phyloP scores from a whole-genome alignment of 2,113 vertebrate species.

The Orycteropus afer region DNA sequence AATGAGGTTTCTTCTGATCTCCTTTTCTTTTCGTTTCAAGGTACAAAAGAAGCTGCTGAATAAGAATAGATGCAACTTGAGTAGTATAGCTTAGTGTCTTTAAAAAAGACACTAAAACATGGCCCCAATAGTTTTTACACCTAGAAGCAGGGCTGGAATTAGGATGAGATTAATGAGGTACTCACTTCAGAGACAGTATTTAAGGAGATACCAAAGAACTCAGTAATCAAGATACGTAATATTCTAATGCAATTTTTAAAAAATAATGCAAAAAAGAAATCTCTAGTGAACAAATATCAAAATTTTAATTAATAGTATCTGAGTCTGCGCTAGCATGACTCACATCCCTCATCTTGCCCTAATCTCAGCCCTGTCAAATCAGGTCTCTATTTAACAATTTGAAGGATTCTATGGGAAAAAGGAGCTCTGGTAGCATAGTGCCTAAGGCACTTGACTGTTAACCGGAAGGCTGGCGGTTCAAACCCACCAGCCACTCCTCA shows the following conservation, averaged over 20 bases:
- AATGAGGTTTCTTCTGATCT: neutral
- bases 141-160: neutral
- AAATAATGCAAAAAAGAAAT: slow-evolving; percentile 2
- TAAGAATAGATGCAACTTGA: neutral
- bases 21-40: neutral
- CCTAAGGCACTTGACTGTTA: too few species aligned
- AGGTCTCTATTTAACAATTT: slow-evolving; percentile 16
- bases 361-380: neutral
- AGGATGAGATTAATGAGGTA: neutral
- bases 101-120: neutral
- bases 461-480: too few species aligned
- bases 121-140: neutral
- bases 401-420: too few species aligned
- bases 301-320: neutral
- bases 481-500: too few species aligned
- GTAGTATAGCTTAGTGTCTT: neutral
- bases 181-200: neutral
- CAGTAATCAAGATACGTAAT: neutral
- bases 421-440: too few species aligned
- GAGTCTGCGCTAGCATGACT: neutral
- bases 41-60: neutral
- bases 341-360: accelerated
- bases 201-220: neutral
- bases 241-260: neutral
- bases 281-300: neutral